These are phyloP conservation scores for Pyxicephalus adspersus DNA, from an alignment of 2,113 vertebrate species.

Conservation along the genomic window DNA sequence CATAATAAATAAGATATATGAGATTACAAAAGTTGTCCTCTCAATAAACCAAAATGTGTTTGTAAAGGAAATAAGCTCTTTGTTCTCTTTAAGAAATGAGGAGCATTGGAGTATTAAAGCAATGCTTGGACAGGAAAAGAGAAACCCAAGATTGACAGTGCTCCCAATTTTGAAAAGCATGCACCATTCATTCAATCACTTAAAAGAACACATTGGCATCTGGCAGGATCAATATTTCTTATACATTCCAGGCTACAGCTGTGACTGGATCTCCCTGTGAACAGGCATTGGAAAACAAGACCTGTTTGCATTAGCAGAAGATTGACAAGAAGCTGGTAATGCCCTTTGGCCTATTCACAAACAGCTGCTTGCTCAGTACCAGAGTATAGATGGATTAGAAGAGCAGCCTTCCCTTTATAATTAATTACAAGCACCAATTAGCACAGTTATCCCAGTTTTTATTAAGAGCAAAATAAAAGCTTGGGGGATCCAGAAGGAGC, in stretches of 20 bases:
- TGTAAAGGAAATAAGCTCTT: no score
- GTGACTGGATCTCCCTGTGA: background rate
- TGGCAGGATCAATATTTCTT: conserved; percentile 9
- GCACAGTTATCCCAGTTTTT: conserved; percentile 52
- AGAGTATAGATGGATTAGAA: background rate
- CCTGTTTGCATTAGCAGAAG: conserved; percentile 23
- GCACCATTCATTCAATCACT: no score
- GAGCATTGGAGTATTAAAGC: no score
- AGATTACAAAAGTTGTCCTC: no score
- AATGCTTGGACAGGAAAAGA: no score
- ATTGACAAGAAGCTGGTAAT: background rate
- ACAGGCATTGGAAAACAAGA: background rate
- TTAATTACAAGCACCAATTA: conserved; percentile 50
- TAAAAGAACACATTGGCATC: background rate
- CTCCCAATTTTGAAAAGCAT: no score
- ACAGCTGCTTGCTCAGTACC: conserved; percentile 8
- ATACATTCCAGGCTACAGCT: background rate
- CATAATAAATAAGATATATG: no score
- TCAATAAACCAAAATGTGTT: no score
- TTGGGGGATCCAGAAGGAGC: background rate
- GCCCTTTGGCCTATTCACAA: conserved; percentile 7
- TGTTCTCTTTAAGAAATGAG: no score
- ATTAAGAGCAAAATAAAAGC: conserved; percentile 23
- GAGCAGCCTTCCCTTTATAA: conserved; percentile 1
- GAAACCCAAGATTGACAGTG: no score